Evolutionary conservation across 2,888 invertebrate genomes (phyloP).

Genomic region (Coelinius sp.): DNA sequence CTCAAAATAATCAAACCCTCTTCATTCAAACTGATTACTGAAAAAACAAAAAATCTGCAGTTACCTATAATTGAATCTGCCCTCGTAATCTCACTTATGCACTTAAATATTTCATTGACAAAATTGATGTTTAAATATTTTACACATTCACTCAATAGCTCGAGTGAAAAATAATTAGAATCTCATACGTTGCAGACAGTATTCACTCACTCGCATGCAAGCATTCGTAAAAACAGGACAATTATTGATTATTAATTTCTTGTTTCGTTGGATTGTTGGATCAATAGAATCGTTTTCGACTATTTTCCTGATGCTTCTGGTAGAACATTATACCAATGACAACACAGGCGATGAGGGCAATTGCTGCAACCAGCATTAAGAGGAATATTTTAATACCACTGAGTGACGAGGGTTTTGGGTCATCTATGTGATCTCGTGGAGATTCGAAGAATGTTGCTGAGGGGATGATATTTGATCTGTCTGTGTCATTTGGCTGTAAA

Average conservation of each 20-base stretch:
- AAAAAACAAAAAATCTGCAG: background rate
- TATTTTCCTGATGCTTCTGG: slow-evolving; percentile 91
- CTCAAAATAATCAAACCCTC: no score
- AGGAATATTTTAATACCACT: slow-evolving; percentile 94
- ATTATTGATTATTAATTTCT: slow-evolving; percentile 11
- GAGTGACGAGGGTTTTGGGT: slow-evolving; percentile 86
- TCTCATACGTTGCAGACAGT: no score
- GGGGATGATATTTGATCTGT: slow-evolving; percentile 88
- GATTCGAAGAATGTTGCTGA: slow-evolving; percentile 91
- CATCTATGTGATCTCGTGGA: slow-evolving; percentile 90
- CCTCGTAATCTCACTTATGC: background rate
- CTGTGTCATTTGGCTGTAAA: slow-evolving; percentile 75
- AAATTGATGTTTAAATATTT: background rate
- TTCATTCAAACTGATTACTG: no score
- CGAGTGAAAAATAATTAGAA: background rate
- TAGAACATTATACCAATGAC: slow-evolving; percentile 94
- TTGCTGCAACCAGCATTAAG: slow-evolving; percentile 86
- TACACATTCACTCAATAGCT: background rate
- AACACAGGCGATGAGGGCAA: slow-evolving; percentile 86
- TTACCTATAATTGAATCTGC: background rate
- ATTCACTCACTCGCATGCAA: slow-evolving; percentile 7
- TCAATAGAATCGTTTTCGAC: slow-evolving; percentile 88
- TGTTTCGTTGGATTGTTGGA: slow-evolving; percentile 34
- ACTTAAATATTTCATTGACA: background rate
- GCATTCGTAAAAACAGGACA: background rate